Conservation (phyloP, 1,140 invertebrate species). For the Pantala flavescens region DNA sequence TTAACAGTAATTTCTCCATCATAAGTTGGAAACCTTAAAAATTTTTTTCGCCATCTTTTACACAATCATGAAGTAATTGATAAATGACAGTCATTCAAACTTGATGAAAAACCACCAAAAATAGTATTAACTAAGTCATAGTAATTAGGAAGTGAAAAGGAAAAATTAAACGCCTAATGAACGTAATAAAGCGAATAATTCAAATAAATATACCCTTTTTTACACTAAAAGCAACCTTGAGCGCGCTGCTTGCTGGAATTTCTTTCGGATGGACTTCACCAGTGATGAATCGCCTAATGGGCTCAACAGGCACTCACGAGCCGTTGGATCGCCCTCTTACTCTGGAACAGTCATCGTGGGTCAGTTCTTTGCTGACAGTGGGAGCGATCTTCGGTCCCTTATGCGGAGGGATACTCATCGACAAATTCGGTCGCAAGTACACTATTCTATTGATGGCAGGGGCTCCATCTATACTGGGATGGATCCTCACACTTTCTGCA, state of each 20-base stretch:
- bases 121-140: no score
- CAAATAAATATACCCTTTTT: no score
- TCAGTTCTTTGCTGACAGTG: neutral
- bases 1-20: no score
- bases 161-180: no score
- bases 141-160: no score
- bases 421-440: conserved; percentile 43
- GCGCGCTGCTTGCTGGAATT: neutral
- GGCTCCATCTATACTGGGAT: neutral
- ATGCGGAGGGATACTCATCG: conserved; percentile 40
- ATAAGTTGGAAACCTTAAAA: no score
- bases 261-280: neutral
- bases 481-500: neutral
- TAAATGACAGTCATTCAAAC: no score
- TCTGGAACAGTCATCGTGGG: neutral
- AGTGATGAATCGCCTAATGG: neutral
- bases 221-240: no score
- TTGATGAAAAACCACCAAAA: no score
- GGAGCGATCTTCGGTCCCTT: conserved; percentile 19
- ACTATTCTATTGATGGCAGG: conserved; percentile 33
- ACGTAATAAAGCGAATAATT: no score
- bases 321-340: neutral
- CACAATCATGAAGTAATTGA: no score
- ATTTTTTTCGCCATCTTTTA: no score
- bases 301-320: neutral